Evolutionary conservation across 2,113 vertebrate genomes (phyloP), one percentile per base, ranked within the genome.

Genomic region (Polypterus bichir): DNA sequence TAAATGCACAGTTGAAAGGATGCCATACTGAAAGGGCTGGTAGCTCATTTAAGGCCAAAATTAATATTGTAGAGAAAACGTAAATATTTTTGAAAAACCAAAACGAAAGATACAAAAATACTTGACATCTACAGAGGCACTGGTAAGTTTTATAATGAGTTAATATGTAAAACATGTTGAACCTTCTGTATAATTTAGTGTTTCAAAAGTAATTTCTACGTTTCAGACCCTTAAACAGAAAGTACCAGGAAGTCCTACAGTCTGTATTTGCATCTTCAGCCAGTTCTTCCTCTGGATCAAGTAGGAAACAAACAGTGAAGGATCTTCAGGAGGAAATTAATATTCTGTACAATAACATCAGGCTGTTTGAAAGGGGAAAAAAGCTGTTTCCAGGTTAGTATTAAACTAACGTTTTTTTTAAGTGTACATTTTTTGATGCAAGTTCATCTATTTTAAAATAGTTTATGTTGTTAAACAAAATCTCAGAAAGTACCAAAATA

Each of bases 311-410:
- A 65, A 94, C 85, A 3, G 81, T 92, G 70, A 98, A 93, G 75
- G 94, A 98, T 44, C 79, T 98, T 4, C 94, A 98, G 76, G 96
- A 98, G 71, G 94, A 98, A 66, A 88, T 97, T 71, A 87, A 81
- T 66, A 93, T 82, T 71, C 77, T 98, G 0, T 94, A 92, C 79
- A 92, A 84, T 79, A 98, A 94, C 73, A 88, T 97, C 67, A 79
- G 90, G 1, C 83, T 95, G 54, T 96, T 97, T 79, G 94, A 97
- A 69, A 96, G 94, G 63, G 91, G 94, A 63, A 70, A 72, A 68
- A 97, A 91, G 65, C 74, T 88, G 63, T 97, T 98, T 74, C 76
- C 90, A 75, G 94, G 95, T 97, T 74, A 9, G 63, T 48, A 56
- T 66, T 66, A 61, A 46, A n/a, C 0, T 3, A 27, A 27, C 2